Evolutionary conservation across 2,888 invertebrate species (phyloP).

Genomic region (Pseudococcus viburni): DNA sequence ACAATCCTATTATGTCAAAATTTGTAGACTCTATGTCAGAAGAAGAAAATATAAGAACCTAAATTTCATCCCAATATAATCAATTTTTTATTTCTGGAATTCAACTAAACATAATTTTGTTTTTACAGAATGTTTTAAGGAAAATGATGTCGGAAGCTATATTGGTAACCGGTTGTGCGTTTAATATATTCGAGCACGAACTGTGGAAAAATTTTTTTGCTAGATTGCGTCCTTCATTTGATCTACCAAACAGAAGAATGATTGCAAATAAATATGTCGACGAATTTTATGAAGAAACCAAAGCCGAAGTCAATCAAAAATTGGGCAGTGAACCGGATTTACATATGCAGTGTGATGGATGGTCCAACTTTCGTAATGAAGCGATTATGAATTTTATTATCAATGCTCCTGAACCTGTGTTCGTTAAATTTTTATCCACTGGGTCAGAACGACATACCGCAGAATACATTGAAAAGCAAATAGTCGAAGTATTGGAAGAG

Average conservation of each 20-base stretch:
- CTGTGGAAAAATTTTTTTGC: neutral
- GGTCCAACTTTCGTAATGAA: conserved; percentile 55
- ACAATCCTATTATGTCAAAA: too few species aligned
- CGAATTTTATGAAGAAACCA: neutral
- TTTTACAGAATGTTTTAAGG: neutral
- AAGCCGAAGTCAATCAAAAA: too few species aligned
- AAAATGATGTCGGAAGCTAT: neutral
- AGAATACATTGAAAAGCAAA: neutral
- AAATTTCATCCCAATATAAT: too few species aligned
- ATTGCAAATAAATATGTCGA: neutral
- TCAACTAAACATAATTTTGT: neutral
- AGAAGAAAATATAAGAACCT: too few species aligned
- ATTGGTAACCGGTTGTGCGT: neutral
- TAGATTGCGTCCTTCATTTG: neutral
- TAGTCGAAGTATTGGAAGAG: neutral
- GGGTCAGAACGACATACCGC: conserved; percentile 34
- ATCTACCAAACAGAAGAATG: neutral
- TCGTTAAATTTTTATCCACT: conserved; percentile 66
- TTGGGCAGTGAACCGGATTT: neutral
- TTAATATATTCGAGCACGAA: neutral
- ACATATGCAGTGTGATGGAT: conserved; percentile 60
- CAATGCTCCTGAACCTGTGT: conserved; percentile 67
- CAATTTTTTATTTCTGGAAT: too few species aligned
- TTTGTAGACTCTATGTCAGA: too few species aligned
- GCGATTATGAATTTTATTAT: conserved; percentile 55